Percentiles rank a stretch among this genome's conserved stretches.
Conservation (phyloP, 2,113 vertebrate genomes). For the Trichechus manatus region DNA sequence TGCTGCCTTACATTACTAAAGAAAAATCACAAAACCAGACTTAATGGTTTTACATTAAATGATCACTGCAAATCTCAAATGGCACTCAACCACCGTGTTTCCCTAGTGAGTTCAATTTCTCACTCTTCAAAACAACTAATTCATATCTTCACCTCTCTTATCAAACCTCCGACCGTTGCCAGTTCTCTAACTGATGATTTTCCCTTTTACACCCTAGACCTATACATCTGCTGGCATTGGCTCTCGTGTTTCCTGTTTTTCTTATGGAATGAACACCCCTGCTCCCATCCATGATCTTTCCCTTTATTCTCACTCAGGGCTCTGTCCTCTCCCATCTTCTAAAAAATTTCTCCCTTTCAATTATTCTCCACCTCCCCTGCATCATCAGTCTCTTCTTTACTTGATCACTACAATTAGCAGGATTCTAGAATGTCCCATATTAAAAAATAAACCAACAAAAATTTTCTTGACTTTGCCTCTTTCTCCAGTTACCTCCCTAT, state of each 20-base stretch:
- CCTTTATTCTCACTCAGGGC: not conserved
- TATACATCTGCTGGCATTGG: not conserved
- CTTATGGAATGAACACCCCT: not conserved
- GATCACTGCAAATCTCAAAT: conserved; percentile 1
- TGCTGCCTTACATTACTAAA: not conserved
- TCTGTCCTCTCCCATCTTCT: not conserved
- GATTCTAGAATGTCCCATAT: not conserved
- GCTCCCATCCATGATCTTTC: not conserved
- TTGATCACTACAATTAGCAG: not conserved
- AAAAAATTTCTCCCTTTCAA: not conserved
- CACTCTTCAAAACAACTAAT: conserved; percentile 8
- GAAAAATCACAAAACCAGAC: conserved; percentile 6
- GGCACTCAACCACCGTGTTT: not conserved
- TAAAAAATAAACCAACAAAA: not conserved
- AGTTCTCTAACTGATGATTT: not conserved
- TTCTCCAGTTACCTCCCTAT: not conserved
- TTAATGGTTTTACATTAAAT: conserved; percentile 32
- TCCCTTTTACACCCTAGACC: not conserved
- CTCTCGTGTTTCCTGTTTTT: not conserved
- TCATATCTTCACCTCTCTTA: not conserved
- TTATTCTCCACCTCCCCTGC: not conserved
- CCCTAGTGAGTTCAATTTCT: not conserved
- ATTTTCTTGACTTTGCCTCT: not conserved
- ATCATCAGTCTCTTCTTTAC: not conserved
- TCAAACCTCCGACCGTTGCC: not conserved